Evolutionary conservation across 2,113 vertebrate species (phyloP).

Genomic region (Dipodomys spectabilis): DNA sequence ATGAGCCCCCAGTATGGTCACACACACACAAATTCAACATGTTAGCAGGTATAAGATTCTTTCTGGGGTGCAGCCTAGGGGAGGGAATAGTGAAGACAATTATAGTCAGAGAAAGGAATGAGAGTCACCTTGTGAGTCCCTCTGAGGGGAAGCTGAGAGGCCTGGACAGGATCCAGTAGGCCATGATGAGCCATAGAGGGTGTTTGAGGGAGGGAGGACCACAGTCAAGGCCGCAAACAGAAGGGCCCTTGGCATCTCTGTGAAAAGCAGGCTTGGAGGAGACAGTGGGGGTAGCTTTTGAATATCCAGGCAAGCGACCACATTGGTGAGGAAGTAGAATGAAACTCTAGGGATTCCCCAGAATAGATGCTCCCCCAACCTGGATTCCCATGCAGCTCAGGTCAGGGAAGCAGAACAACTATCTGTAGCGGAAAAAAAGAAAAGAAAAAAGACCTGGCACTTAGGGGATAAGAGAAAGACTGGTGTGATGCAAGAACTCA

Average conservation of each 20-base stretch:
- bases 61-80: no score
- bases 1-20: background rate
- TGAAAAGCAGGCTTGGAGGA: background rate
- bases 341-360: background rate
- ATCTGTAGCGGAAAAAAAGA: background rate
- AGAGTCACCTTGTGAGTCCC: background rate
- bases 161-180: background rate
- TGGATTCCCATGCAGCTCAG: background rate
- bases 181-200: background rate
- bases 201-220: background rate
- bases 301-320: background rate
- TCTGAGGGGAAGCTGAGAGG: background rate
- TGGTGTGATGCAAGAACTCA: background rate
- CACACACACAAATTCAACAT: no score
- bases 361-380: background rate
- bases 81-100: rapidly evolving
- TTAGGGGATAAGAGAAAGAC: background rate
- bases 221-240: background rate
- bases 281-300: background rate
- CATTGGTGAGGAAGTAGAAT: background rate
- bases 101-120: background rate
- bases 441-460: background rate
- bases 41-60: no score
- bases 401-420: background rate
- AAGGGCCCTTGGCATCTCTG: background rate